Conservation (phyloP, 2,113 vertebrate genomes). For the Antigone vipio region DNA sequence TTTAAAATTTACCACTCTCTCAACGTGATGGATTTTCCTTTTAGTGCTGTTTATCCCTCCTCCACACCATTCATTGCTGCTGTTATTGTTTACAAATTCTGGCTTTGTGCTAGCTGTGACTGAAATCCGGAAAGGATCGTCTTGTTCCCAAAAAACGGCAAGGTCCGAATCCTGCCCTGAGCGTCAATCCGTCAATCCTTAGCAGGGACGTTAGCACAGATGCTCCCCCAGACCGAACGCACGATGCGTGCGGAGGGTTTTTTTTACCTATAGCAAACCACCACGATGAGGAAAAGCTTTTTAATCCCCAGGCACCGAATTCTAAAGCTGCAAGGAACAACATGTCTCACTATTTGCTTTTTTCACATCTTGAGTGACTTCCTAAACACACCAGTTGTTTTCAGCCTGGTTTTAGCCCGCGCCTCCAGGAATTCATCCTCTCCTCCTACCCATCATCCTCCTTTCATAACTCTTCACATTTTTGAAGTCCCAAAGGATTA, state of each 20-base stretch:
- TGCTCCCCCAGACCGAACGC: not conserved
- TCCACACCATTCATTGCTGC: not conserved
- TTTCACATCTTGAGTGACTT: not conserved
- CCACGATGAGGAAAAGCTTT: not conserved
- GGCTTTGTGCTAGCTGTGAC: not conserved
- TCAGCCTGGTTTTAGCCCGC: not conserved
- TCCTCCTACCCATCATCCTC: not conserved
- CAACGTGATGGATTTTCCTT: not conserved
- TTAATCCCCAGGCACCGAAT: not conserved
- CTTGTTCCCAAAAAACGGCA: not conserved
- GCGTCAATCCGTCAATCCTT: not conserved
- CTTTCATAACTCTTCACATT: not conserved
- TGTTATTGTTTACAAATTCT: not conserved
- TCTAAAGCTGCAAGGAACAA: not conserved
- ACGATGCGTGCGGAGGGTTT: not conserved
- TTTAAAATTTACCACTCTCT: not conserved
- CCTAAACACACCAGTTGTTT: fast-evolving
- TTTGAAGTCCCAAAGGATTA: not conserved
- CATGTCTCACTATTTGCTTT: not conserved
- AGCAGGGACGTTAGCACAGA: not conserved
- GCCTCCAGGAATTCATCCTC: not conserved
- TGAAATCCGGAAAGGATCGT: not conserved
- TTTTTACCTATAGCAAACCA: not conserved
- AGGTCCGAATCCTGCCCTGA: not conserved
- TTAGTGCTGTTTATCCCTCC: not conserved